Evolutionary conservation across 1,140 invertebrate species (phyloP), one percentile per base, ranked within the genome.

Genomic region (Aricia agestis): DNA sequence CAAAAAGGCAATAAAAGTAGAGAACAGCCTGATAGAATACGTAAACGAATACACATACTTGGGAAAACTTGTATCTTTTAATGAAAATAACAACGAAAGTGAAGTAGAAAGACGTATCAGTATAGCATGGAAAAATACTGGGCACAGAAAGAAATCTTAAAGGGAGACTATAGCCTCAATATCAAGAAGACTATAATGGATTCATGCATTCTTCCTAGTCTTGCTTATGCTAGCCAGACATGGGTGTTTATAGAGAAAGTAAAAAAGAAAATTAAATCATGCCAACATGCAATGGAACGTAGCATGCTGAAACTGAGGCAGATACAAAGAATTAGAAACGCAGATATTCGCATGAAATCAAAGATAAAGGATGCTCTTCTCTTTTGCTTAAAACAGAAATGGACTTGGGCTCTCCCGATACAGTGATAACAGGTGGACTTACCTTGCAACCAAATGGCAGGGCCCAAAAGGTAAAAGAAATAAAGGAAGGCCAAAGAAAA

Each of bases 151-250:
- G 52, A 68, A 68, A 68, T 68, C 45, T 6, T 68, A 42, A 68
- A 68, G 52, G 67, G 67, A 25, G 52, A 68, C 7, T 58, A 58
- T 58, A 68, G 45, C 17, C 17, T 63, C 19, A 52, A 1, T n/a
- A 17, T 68, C 58, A 69, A 18, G 52, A 57, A 9, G 18, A 25
- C 25, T 25, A 25, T 68, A 18, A 68, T 68, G 67, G 45, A 68
- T 13, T 68, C 67, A 6, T 68, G 67, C 17, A 68, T 68, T 25
- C 41, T 58, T 15, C 67, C 67, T 18, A 19, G 36, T 6, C 18
- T 68, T 18, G 58, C 67, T 25, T 58, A 68, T 19, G 67, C 42
- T 19, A 68, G 45, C 42, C 67, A 68, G 45, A 68, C 67, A 19
- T 68, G 45, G 45, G 25, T 57, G 1, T 68, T 19, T 68, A 31